Evolutionary conservation across 2,888 invertebrate species (phyloP).

Genomic region (Nomada goodeniana): DNA sequence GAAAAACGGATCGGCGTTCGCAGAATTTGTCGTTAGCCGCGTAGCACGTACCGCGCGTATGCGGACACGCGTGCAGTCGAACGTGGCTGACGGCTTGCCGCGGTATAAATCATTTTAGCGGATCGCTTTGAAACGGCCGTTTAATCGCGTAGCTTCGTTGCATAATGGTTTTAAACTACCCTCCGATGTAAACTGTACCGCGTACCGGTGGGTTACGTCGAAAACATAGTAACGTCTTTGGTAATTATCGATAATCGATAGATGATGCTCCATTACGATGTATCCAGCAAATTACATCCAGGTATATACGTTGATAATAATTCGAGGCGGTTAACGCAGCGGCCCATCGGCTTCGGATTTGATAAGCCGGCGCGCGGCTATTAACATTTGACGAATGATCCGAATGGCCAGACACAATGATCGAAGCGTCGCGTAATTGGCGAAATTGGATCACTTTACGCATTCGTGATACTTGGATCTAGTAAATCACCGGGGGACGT

Average conservation of each 20-base stretch:
- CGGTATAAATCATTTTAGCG: background rate
- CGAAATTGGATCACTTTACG: background rate
- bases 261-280: conserved; percentile 46
- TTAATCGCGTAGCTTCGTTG: conserved; percentile 24
- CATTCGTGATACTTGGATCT: background rate
- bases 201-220: background rate
- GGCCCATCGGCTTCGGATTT: conserved; percentile 28
- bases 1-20: background rate
- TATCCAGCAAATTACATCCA: conserved; percentile 42
- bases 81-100: too few species aligned
- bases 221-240: conserved; percentile 49
- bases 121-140: background rate
- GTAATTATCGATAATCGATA: conserved; percentile 61
- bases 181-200: background rate
- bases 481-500: background rate
- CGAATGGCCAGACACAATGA: conserved; percentile 20
- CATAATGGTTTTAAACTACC: conserved; percentile 17
- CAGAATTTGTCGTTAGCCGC: background rate
- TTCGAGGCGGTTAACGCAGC: conserved; percentile 31
- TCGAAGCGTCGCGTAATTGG: conserved; percentile 13
- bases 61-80: background rate
- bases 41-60: too few species aligned
- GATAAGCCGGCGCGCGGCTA: conserved; percentile 34
- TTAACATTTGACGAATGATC: conserved; percentile 46
- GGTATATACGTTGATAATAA: conserved; percentile 32